Evolutionary conservation across 2,888 invertebrate species (phyloP), one percentile per base, ranked within the genome.

Genomic region (Drosophila prolongata): DNA sequence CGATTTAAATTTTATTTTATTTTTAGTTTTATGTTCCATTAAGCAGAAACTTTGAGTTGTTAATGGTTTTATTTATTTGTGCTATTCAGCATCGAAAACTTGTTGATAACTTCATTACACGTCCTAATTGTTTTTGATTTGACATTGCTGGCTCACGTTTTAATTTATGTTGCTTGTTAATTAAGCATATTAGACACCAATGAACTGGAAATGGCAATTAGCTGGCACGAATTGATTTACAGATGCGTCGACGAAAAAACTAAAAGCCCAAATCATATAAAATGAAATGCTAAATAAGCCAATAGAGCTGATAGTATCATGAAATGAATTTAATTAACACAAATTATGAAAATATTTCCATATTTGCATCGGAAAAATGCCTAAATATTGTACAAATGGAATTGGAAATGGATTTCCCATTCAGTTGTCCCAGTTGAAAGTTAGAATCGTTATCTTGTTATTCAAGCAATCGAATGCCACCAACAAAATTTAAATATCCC

Each of bases 121-220:
- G 24, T 34, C 19, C 14, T 16, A 43, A 54, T 47, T 35, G 19
- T 34, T 43, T 49, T 40, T 59, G 34, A 57, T 34, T 47, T 46
- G 34, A 49, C 49, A 11, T 54, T 67, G 49, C 38, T 59, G 8
- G 40, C 43, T 65, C 78, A 56, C 59, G 69, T 71, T 60, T 61
- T 61, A 75, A 76, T 74, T 83, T 67, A 73, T 64, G 57, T 61
- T 16, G 69, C 55, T 44, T 74, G 80, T 87, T 84, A 80, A 87
- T 82, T 80, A 83, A 80, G 58, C 71, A 52, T 52, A 68, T 76
- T 87, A 74, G 83, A 70, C 72, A 70, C 42, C 84, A 82, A 75
- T 82, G 84, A 82, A 87, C 87, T 84, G 84, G 40, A 57, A 57
- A 54, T 76, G 66, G 69, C 76, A 83, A 87, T 87, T 82, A 87